phyloP scores from a whole-genome alignment of 1,140 invertebrate genomes.

The Tribolium castaneum region DNA sequence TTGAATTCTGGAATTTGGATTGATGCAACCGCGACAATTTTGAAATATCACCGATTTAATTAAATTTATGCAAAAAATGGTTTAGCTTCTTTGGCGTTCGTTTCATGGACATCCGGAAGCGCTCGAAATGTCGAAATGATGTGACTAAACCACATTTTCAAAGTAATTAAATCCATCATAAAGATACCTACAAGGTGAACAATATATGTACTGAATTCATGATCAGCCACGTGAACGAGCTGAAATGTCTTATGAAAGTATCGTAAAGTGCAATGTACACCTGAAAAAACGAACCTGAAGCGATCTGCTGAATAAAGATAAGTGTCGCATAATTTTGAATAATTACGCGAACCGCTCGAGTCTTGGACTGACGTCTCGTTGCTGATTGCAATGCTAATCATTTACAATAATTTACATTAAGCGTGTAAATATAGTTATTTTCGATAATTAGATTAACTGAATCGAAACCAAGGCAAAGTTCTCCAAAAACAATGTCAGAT shows the following conservation, averaged over 20 bases:
- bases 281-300: conserved; percentile 6
- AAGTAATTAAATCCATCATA: conserved; percentile 17
- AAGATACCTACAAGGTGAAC: conserved; percentile 31
- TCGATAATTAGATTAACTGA: conserved; percentile 28
- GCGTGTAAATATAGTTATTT: conserved; percentile 24
- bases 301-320: conserved; percentile 14
- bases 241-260: conserved; percentile 15
- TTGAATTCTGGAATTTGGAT: neutral
- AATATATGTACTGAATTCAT: conserved; percentile 2
- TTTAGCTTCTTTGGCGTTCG: neutral
- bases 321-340: conserved; percentile 24
- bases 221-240: conserved; percentile 13
- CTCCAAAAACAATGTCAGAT: conserved; percentile 17
- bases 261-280: neutral
- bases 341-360: neutral
- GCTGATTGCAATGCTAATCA: conserved; percentile 5
- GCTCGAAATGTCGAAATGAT: conserved; percentile 6
- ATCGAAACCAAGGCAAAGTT: conserved; percentile 11
- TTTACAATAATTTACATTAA: conserved; percentile 9
- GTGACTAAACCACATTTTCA: neutral
- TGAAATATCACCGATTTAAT: neutral
- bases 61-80: neutral
- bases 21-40: neutral
- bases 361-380: neutral
- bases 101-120: conserved; percentile 23